Evolutionary conservation across 2,888 invertebrate genomes (phyloP).

Genomic region (Drosophila phalerata): DNA sequence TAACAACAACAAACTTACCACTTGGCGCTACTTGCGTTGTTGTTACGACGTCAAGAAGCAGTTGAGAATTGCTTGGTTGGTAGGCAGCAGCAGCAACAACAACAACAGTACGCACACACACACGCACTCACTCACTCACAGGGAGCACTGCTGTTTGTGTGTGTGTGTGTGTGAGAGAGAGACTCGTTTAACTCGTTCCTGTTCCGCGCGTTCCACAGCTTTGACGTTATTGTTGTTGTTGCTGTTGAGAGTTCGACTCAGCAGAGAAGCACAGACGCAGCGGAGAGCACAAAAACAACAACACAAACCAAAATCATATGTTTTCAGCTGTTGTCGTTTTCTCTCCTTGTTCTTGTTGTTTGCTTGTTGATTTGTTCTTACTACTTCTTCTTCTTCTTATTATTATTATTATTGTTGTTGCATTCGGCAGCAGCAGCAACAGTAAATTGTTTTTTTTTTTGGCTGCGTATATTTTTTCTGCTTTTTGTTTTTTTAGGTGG

Average conservation of each 20-base stretch:
- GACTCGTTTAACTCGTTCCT: slow-evolving; percentile 54
- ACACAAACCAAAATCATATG: slow-evolving; percentile 83
- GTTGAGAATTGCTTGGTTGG: slow-evolving; percentile 55
- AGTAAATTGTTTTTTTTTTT: slow-evolving; percentile 44
- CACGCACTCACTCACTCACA: slow-evolving; percentile 11
- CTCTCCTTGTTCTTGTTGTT: slow-evolving; percentile 34
- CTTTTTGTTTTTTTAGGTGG: slow-evolving; percentile 4
- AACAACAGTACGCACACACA: slow-evolving; percentile 34
- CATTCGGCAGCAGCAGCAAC: slow-evolving; percentile 74
- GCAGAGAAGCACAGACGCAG: slow-evolving; percentile 33
- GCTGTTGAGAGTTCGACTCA: slow-evolving; percentile 14
- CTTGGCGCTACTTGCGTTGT: slow-evolving; percentile 65
- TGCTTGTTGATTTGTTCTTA: slow-evolving; percentile 21
- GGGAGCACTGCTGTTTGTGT: background rate
- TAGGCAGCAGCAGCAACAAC: slow-evolving; percentile 63
- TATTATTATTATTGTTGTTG: slow-evolving; percentile 39
- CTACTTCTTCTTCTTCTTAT: slow-evolving; percentile 13
- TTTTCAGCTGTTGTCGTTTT: slow-evolving; percentile 70
- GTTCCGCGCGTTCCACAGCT: slow-evolving; percentile 57
- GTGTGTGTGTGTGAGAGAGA: too few species aligned
- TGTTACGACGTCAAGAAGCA: slow-evolving; percentile 68
- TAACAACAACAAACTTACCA: slow-evolving; percentile 66
- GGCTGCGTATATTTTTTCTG: slow-evolving; percentile 30
- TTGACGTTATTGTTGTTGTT: slow-evolving; percentile 29
- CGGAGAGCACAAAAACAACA: slow-evolving; percentile 61